phyloP scores from a whole-genome alignment of 2,888 invertebrate species.

The Eupithecia subumbrata region DNA sequence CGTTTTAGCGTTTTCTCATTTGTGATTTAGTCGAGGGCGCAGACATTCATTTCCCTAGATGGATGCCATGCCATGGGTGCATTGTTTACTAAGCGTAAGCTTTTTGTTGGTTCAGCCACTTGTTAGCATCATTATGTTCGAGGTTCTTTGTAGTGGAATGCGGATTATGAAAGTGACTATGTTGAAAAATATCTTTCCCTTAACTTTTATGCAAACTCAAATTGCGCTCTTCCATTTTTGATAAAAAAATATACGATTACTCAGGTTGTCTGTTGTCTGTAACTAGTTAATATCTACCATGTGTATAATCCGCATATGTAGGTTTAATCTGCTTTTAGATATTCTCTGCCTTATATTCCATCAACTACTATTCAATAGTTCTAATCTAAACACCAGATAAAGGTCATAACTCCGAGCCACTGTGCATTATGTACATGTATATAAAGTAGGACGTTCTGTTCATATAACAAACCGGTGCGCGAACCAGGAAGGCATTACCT shows the following conservation, averaged over 20 bases:
- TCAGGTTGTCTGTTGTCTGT: not conserved
- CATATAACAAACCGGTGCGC: constrained; percentile 26
- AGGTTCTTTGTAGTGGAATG: constrained; percentile 46
- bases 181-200: not conserved
- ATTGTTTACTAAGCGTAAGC: constrained; percentile 62
- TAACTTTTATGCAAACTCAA: not conserved
- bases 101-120: constrained; percentile 52
- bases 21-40: constrained; percentile 28
- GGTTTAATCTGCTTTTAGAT: not conserved
- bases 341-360: not conserved
- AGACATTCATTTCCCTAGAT: constrained; percentile 65
- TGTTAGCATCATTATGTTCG: constrained; percentile 47
- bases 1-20: constrained; percentile 54
- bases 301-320: not conserved
- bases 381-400: not conserved
- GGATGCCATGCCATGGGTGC: constrained; percentile 56
- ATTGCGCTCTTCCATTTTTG: not conserved
- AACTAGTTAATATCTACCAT: not conserved
- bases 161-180: constrained; percentile 17
- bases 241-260: not conserved
- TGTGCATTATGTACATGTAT: not conserved
- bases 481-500: constrained; percentile 70
- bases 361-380: not conserved
- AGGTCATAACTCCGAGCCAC: not conserved
- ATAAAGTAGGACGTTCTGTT: constrained; percentile 7